Conservation (phyloP, 23 tunicate genomes). For the Phallusia fumigata region DNA sequence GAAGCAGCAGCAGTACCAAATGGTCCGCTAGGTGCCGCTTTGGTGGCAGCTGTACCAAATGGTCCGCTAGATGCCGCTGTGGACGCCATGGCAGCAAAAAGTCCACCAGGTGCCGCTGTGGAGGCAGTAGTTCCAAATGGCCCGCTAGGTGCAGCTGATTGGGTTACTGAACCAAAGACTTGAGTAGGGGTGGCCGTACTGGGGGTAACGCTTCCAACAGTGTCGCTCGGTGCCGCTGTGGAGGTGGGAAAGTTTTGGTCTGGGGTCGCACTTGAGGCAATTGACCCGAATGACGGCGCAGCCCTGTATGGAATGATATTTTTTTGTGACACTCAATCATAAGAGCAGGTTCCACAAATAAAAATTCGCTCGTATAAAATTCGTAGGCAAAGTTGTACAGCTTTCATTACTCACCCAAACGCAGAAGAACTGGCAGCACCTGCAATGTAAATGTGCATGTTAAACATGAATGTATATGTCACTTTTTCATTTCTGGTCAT, state of each 20-base stretch:
- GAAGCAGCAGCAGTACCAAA: background rate
- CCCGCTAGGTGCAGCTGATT: background rate
- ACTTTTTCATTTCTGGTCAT: too few relatives aligned
- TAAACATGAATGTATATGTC: too few relatives aligned
- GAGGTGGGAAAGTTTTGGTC: background rate
- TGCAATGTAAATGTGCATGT: too few relatives aligned
- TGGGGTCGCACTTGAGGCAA: background rate
- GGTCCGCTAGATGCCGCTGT: background rate
- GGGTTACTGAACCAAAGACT: background rate
- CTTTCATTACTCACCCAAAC: background rate
- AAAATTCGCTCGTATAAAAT: too few relatives aligned
- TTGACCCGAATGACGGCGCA: background rate
- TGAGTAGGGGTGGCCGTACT: too few relatives aligned
- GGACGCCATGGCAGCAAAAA: background rate
- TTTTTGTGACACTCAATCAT: too few relatives aligned
- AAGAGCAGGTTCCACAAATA: too few relatives aligned
- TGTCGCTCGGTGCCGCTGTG: too few relatives aligned
- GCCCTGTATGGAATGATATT: background rate
- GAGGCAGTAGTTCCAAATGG: conserved; percentile 6
- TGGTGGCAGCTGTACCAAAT: conserved; percentile 13
- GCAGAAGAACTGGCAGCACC: too few relatives aligned
- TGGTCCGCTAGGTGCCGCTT: background rate
- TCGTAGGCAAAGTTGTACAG: too few relatives aligned
- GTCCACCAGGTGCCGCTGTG: background rate
- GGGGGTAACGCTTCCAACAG: too few relatives aligned